These are phyloP conservation scores for Cydia fagiglandana DNA, from an alignment of 1,140 invertebrate genomes.

Conservation along the genomic window DNA sequence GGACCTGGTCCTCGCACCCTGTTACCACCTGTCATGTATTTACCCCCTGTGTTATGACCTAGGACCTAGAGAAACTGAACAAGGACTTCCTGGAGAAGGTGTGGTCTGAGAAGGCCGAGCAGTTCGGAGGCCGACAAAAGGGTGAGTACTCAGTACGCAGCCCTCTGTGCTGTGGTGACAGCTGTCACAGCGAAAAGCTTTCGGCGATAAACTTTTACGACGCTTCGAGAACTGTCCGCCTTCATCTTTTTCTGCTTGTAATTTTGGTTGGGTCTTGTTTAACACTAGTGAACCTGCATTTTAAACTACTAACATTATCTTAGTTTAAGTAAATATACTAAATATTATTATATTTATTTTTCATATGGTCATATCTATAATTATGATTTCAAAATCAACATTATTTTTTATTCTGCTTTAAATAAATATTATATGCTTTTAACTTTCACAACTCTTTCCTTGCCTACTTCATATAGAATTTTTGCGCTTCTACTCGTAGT, in stretches of 20 bases:
- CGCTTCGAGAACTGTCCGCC: not conserved
- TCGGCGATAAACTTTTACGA: not conserved
- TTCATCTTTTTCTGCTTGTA: conserved; percentile 10
- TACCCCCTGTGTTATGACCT: conserved; percentile 67
- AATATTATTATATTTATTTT: not conserved
- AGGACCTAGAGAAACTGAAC: conserved; percentile 90
- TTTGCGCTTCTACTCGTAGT: not conserved
- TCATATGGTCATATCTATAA: too few relatives aligned
- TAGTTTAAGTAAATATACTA: not conserved
- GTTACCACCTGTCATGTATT: conserved; percentile 43
- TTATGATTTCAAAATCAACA: not conserved
- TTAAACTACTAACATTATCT: not conserved
- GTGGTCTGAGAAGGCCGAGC: conserved; percentile 91
- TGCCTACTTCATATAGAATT: not conserved
- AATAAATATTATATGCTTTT: not conserved
- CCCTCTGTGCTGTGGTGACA: not conserved
- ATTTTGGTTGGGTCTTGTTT: not conserved
- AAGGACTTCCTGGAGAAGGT: conserved; percentile 91
- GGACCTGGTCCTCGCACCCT: not conserved
- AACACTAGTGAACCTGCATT: conserved; percentile 4
- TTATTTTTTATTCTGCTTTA: not conserved
- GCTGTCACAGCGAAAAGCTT: not conserved
- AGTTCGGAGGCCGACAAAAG: conserved; percentile 93
- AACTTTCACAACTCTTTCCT: not conserved
- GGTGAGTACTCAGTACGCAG: conserved; percentile 82